These are phyloP conservation scores for Olivierus martensii DNA, from an alignment of 1,140 invertebrate species.

Conservation along the genomic window DNA sequence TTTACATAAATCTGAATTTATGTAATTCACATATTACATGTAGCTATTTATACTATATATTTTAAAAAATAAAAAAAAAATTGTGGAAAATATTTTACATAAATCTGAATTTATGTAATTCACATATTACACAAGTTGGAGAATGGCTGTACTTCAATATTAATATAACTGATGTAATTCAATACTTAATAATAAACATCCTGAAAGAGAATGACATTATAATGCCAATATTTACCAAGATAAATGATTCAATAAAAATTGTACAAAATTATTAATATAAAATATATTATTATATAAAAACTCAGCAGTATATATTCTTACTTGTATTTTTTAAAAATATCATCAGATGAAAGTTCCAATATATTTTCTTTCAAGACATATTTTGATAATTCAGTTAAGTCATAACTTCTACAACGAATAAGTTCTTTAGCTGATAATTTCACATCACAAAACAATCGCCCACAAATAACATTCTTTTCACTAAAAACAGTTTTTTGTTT, in stretches of 20 bases:
- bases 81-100: too few species aligned
- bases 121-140: too few species aligned
- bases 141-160: too few species aligned
- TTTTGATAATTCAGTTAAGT: conserved; percentile 65
- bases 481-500: conserved; percentile 24
- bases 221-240: too few species aligned
- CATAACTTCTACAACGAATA: conserved; percentile 77
- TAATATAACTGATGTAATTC: too few species aligned
- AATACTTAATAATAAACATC: too few species aligned
- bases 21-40: too few species aligned
- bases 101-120: too few species aligned
- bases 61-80: too few species aligned
- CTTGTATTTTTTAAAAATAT: conserved; percentile 33
- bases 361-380: conserved; percentile 36
- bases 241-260: not conserved
- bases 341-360: conserved; percentile 18
- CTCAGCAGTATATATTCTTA: conserved; percentile 37
- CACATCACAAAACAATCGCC: conserved; percentile 83
- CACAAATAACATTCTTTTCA: conserved; percentile 45
- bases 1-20: too few species aligned
- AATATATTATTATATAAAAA: not conserved
- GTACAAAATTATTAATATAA: not conserved
- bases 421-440: conserved; percentile 88
- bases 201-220: too few species aligned
- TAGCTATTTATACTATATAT: too few species aligned